Evolutionary conservation across 2,888 invertebrate species (phyloP).

Genomic region (Caenorhabditis japonica): DNA sequence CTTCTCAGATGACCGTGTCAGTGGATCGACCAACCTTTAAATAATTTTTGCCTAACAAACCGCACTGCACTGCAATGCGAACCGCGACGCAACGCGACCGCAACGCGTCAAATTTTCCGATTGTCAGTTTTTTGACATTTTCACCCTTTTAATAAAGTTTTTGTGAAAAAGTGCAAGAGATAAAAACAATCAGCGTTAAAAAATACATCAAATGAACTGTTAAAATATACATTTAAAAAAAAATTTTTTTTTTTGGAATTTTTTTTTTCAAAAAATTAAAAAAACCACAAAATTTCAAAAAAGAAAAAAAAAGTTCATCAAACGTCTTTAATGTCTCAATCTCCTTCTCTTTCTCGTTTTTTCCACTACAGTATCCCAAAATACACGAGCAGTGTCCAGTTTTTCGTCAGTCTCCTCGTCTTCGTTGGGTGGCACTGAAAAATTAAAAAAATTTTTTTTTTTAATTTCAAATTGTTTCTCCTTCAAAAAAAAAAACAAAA

Average conservation of each 20-base stretch:
- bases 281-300: background rate
- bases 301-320: background rate
- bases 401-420: background rate
- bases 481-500: background rate
- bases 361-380: background rate
- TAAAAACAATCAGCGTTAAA: too few species aligned
- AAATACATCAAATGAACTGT: too few species aligned
- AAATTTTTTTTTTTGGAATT: background rate
- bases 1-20: conserved; percentile 39
- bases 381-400: background rate
- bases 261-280: background rate
- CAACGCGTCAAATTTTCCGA: too few species aligned
- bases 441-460: too few species aligned
- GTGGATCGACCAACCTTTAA: conserved; percentile 34
- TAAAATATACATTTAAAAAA: background rate
- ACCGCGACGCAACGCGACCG: too few species aligned
- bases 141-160: too few species aligned
- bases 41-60: conserved; percentile 1
- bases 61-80: too few species aligned
- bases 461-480: too few species aligned
- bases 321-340: too few species aligned
- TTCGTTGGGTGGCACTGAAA: background rate
- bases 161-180: too few species aligned
- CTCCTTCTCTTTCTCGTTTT: background rate
- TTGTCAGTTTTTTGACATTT: too few species aligned